Percentiles rank a stretch among this genome's conserved stretches.
These are phyloP conservation scores for Adelosebastes latens DNA, from an alignment of 2,797 vertebrate species.

Conservation along the genomic window DNA sequence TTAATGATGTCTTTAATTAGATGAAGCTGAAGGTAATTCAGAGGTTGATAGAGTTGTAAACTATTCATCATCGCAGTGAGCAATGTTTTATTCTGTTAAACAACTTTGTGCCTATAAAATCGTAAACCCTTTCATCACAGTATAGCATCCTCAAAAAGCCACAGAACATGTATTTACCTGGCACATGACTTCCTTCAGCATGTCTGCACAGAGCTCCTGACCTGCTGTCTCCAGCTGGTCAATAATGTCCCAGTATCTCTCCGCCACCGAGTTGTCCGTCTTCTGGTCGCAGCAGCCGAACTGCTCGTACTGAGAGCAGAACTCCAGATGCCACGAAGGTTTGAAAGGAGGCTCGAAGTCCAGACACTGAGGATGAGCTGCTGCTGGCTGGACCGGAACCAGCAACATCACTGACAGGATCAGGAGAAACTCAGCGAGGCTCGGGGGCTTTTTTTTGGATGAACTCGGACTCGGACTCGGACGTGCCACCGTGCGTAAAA, in stretches of 20 bases:
- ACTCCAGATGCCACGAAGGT: slow-evolving; percentile 83
- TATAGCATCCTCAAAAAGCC: not conserved
- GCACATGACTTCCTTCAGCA: slow-evolving; percentile 88
- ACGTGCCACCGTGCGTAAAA: slow-evolving; percentile 41
- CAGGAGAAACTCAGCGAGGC: not conserved
- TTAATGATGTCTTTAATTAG: not conserved
- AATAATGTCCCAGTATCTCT: slow-evolving; percentile 85
- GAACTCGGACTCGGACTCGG: slow-evolving; percentile 12
- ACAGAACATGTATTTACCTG: slow-evolving; percentile 78
- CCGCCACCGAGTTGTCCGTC: slow-evolving; percentile 82
- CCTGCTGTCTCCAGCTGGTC: slow-evolving; percentile 75
- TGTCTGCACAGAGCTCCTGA: slow-evolving; percentile 76
- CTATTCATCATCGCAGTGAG: not conserved
- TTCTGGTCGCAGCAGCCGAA: slow-evolving; percentile 89
- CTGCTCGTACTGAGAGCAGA: slow-evolving; percentile 85
- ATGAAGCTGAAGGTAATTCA: not conserved
- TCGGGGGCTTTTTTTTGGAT: not conserved
- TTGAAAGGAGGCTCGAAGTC: slow-evolving; percentile 87
- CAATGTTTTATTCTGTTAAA: not conserved
- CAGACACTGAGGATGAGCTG: slow-evolving; percentile 88
- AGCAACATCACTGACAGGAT: slow-evolving; percentile 12
- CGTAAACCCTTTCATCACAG: not conserved
- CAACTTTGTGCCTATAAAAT: not conserved
- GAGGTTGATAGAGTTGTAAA: not conserved
- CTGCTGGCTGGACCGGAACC: slow-evolving; percentile 34